Conservation (phyloP, 2,797 vertebrate genomes). For the Muscicapa comitata region DNA sequence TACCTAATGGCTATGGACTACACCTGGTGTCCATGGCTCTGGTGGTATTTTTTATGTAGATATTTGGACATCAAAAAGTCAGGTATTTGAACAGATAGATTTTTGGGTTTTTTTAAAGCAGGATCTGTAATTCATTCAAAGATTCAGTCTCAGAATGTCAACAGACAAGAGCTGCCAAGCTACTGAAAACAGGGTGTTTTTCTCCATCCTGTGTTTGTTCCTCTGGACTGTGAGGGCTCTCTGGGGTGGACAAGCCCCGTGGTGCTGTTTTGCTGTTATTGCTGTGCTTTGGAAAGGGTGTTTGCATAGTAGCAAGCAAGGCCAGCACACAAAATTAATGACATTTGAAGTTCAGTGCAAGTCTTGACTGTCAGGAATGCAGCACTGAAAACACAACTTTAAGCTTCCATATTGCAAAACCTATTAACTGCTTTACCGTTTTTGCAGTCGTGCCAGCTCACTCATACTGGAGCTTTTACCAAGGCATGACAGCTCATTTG, state of each 20-base stretch:
- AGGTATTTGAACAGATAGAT: background rate
- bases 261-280: background rate
- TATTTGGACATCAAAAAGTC: background rate
- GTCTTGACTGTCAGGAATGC: conserved; percentile 59
- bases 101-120: background rate
- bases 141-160: background rate
- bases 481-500: conserved; percentile 71
- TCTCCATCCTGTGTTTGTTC: background rate
- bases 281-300: background rate
- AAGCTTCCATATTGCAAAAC: conserved; percentile 63
- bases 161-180: background rate
- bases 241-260: background rate
- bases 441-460: conserved; percentile 57
- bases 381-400: conserved; percentile 56
- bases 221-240: background rate
- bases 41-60: background rate
- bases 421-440: conserved; percentile 57
- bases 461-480: conserved; percentile 52
- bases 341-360: conserved; percentile 42
- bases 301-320: background rate
- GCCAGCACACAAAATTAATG: conserved; percentile 16
- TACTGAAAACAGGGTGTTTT: background rate
- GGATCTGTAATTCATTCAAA: background rate
- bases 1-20: background rate
- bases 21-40: background rate